Base-by-base conservation (phyloP, 2,113 vertebrate species). In the Suricata suricatta region DNA sequence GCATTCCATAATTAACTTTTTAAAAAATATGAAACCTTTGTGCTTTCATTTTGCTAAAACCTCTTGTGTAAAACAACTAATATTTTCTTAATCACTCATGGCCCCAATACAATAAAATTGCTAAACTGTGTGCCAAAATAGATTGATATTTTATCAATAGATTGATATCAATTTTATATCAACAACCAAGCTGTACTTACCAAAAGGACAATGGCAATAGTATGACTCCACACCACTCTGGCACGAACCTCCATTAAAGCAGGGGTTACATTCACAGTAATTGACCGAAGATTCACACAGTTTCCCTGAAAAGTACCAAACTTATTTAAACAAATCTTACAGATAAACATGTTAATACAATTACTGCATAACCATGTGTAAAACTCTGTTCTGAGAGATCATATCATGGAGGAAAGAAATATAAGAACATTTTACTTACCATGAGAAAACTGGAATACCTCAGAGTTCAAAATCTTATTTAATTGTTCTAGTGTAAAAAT, bases 171-270 rank as follows among this genome's bases (percentile, higher is more conserved):
- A 5, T 41, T 41, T 88, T 7, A 8, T 4, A 47, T 44, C 44
- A 76, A 84, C 4, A 12, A 95, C 47, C 33, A 88, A 27, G 84
- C 41, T 6, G 4, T 98, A 99, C 99, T 99, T 97, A 99, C 99
- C 99, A 6, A 99, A 99, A 16, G 99, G 99, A 98, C 99, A 99
- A 91, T 99, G 99, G 98, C 99, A 99, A 97, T 99, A 99, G 98
- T 99, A 99, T 16, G 99, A 99, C 87, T 99, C 99, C 98, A 99
- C 97, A 12, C 99, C 99, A 27, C 99, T 99, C 96, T 99, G 99
- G 98, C 99, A 99, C 98, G 99, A 99, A 0, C 99, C 99, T 50
- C 99, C 99, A 87, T 99, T 99, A 98, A 99, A 99, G 98, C 99
- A 99, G 19, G 99, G 99, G 98, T 99, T 99, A 98, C 99, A 99